Evolutionary conservation across 2,888 invertebrate species (phyloP), one percentile per base, ranked within the genome.

Genomic region (Drosophila tanythrix): DNA sequence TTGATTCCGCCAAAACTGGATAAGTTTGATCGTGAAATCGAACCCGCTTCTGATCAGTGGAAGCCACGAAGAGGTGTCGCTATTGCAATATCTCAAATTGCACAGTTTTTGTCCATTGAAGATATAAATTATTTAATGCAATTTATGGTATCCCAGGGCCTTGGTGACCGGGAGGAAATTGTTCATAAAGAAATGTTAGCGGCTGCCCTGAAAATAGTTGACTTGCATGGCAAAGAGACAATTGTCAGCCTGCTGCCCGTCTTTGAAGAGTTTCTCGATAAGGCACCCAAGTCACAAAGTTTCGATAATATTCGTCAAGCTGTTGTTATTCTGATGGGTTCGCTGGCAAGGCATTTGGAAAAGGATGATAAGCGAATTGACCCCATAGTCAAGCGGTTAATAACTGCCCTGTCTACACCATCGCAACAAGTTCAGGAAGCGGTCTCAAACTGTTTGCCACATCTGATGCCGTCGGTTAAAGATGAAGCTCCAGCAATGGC

Each of bases 341-440:
- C 98, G 0, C 94, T 99, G 83, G 99, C 99, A n/a, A 95, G 98
- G 51, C 99, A 99, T 95, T 95, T 99, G 89, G 98, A 97, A 85
- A 97, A 97, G 75, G 96, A 96, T 76, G 98, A 99, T 94, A 95
- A 96, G 4, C 94, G 98, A 90, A 96, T 99, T 83, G 97, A 97
- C 91, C 98, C 99, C n/a, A 99, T 99, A 89, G 96, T 99, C 11
- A 95, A 96, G 85, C 95, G 99, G 70, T 94, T 99, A 53, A 95
- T 99, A 60, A 96, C 97, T 59, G 97, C 99, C 0, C 94, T 99
- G 6, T 97, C 97, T 40, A 99, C 99, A 46, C 99, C 99, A 15
- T 99, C 99, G 46, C 99, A 99, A 92, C 97, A 98, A 94, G 98
- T 99, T 0, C 99, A 99, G 94, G 98, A 99, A 93, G 97, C 99